phyloP scores from a whole-genome alignment of 2,888 invertebrate species.

The Neoitamus cyanurus region DNA sequence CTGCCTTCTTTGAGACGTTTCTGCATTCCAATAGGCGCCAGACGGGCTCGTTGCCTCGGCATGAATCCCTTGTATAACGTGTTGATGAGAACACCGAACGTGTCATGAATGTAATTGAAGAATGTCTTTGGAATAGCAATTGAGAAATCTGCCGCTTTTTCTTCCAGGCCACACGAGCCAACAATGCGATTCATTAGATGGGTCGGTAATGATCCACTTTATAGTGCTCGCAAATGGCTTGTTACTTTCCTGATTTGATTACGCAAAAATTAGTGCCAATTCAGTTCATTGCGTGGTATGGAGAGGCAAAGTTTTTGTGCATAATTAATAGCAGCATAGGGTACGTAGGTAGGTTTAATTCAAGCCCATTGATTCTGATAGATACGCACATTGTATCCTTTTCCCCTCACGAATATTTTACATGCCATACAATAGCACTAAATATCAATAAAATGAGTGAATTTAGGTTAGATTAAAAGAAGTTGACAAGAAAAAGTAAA shows the following conservation, averaged over 20 bases:
- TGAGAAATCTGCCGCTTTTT: not conserved
- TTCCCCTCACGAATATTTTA: too few species aligned
- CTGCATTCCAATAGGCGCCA: not conserved
- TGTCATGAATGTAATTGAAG: not conserved
- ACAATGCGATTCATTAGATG: not conserved
- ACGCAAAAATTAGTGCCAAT: not conserved
- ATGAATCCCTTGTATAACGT: not conserved
- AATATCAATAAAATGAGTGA: too few species aligned
- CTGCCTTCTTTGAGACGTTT: not conserved
- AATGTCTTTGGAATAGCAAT: not conserved
- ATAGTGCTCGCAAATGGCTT: not conserved
- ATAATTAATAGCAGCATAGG: too few species aligned
- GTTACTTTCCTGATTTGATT: not conserved
- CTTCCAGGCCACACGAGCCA: not conserved
- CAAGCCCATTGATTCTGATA: too few species aligned
- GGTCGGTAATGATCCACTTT: not conserved
- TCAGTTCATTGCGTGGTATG: not conserved
- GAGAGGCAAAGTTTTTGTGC: not conserved
- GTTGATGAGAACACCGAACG: not conserved
- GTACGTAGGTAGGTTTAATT: too few species aligned
- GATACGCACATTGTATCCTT: too few species aligned
- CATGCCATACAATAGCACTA: too few species aligned
- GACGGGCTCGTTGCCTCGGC: not conserved
- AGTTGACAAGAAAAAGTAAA: too few species aligned
- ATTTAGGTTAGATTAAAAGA: too few species aligned